A percentile compares a stretch with the other conserved stretches of the same genome.
These are phyloP conservation scores for mouse (Mus musculus) DNA, from an alignment of 2,113 vertebrate species.

Conservation along the genomic window GRCm39 chr11:85924501-85925000, in stretches of 20 bases:
- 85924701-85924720: neutral
- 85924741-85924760: neutral
- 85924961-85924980: too few species aligned
- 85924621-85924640: neutral
- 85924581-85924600: neutral
- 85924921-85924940: neutral
- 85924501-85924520: neutral
- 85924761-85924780: neutral
- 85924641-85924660: neutral
- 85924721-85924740: neutral
- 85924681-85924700: neutral
- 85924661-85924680: neutral
- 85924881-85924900: neutral
- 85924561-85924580: neutral
- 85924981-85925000: neutral
- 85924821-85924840: neutral
- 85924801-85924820: neutral
- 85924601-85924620: neutral
- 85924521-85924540: neutral
- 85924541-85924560: neutral
- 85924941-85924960: neutral
- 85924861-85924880: too few species aligned
- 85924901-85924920: neutral
- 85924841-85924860: neutral
- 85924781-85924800: neutral